phyloP scores from a whole-genome alignment of 2,113 vertebrate genomes.

The Etia nguti region DNA sequence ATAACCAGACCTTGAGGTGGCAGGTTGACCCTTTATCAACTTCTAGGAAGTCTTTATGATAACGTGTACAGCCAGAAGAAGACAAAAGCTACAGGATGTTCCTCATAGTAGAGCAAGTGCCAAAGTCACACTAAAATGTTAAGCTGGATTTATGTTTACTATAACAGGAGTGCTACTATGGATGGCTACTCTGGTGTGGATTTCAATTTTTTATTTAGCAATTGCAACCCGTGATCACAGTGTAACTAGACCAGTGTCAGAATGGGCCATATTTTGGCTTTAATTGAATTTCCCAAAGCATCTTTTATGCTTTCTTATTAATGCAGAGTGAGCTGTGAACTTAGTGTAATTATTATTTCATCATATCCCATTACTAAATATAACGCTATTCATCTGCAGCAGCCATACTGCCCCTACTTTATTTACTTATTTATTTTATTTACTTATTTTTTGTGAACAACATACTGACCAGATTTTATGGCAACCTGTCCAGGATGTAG shows the following conservation, averaged over 20 bases:
- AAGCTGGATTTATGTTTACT: neutral
- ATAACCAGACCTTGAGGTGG: neutral
- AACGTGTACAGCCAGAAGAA: neutral
- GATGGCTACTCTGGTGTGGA: neutral
- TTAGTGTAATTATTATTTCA: neutral
- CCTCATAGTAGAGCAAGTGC: neutral
- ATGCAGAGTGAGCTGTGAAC: neutral
- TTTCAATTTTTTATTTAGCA: neutral
- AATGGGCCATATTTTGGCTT: neutral
- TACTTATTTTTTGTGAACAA: neutral
- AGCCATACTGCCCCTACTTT: neutral
- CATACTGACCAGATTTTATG: neutral
- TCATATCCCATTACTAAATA: neutral
- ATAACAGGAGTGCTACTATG: neutral
- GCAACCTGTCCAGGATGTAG: neutral
- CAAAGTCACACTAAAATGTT: neutral
- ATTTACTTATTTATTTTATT: neutral
- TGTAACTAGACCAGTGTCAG: neutral
- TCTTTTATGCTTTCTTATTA: neutral
- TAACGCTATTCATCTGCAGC: neutral
- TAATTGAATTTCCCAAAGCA: neutral
- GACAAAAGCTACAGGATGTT: neutral
- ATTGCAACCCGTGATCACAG: neutral
- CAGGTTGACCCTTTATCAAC: neutral
- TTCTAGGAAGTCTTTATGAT: neutral